Conservation (phyloP, 2,797 vertebrate species). For the Pelodytes ibericus region DNA sequence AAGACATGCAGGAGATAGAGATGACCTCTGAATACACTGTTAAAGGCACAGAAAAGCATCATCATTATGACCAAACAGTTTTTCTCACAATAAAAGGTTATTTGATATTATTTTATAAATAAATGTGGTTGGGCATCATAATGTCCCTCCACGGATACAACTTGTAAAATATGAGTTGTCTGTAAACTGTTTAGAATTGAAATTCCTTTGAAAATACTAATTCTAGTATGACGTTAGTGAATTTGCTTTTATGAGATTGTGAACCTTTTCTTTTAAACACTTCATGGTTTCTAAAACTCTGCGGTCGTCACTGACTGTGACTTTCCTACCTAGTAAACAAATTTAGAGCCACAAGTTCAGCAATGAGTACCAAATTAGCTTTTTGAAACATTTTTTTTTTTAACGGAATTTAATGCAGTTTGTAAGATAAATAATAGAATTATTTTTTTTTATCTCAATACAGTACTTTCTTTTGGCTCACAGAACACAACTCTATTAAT, state of each 20-base stretch:
- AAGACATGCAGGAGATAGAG: no score
- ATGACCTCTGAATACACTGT: no score
- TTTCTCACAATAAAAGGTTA: slow-evolving; percentile 4
- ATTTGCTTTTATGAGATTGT: slow-evolving; percentile 53
- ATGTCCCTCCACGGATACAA: slow-evolving; percentile 28
- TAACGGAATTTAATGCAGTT: slow-evolving; percentile 22
- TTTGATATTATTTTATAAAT: slow-evolving; percentile 17
- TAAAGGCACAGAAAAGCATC: neutral
- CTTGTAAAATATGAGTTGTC: slow-evolving; percentile 47
- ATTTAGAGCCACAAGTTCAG: slow-evolving; percentile 25
- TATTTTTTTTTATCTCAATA: slow-evolving; percentile 3
- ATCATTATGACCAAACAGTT: neutral
- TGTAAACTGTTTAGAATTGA: slow-evolving; percentile 53
- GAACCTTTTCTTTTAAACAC: slow-evolving; percentile 53
- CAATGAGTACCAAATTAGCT: slow-evolving; percentile 31
- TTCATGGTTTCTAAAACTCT: slow-evolving; percentile 35
- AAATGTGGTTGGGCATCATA: slow-evolving; percentile 1
- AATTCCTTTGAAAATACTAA: slow-evolving; percentile 55
- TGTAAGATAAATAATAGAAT: slow-evolving; percentile 32
- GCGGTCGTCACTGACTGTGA: slow-evolving; percentile 43
- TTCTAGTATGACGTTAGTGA: slow-evolving; percentile 50
- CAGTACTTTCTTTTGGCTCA: neutral
- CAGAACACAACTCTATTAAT: neutral
- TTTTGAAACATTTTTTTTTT: slow-evolving; percentile 21
- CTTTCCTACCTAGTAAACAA: slow-evolving; percentile 49